Evolutionary conservation across 2,113 vertebrate species (phyloP), one percentile per base, ranked within the genome.

Genomic region (Jacana jacana): DNA sequence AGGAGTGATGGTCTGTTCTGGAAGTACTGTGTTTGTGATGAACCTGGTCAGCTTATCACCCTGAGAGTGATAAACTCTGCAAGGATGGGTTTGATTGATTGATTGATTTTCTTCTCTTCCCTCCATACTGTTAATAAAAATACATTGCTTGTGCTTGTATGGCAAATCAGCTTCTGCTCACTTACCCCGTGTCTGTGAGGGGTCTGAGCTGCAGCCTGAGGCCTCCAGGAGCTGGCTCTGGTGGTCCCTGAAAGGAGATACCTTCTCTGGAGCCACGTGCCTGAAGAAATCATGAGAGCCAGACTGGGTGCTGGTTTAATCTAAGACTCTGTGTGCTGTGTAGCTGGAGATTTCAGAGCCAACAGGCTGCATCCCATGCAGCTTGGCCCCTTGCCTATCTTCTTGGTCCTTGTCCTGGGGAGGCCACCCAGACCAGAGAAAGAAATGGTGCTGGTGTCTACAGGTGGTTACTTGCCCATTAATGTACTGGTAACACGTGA

Each of bases 371-470:
- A 19, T 70, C 3, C 9, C 0, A 0, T 22, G 12, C 15, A 11
- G 13, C 31, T 44, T 28, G n/a, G 39, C 63, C 54, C 13, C 24
- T 48, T 1, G 0, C 58, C 19, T 13, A 1, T 17, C 46, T 51
- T 63, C 40, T n/a, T 5, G 17, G 37, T 39, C n/a, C 5, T 71
- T 9, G 25, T 12, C 13, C 54, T 31, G 11, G 3, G 2, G 58
- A 68, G 48, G 52, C 13, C 33, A 8, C 14, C 0, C 0, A 1
- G 61, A 33, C 5, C 27, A 13, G 61, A 65, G 23, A 12, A n/a
- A 17, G 19, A 81, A 79, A 42, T 15, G 17, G 11, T 79, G 57
- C 66, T 91, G 66, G 22, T 9, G 10, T 25, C 40, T 37, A 0
- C n/a, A 40, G 51, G 80, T 71, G 17, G 6, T 51, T 81, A 22